Evolutionary conservation across 2,888 invertebrate species (phyloP).

Genomic region (Patella caerulea): DNA sequence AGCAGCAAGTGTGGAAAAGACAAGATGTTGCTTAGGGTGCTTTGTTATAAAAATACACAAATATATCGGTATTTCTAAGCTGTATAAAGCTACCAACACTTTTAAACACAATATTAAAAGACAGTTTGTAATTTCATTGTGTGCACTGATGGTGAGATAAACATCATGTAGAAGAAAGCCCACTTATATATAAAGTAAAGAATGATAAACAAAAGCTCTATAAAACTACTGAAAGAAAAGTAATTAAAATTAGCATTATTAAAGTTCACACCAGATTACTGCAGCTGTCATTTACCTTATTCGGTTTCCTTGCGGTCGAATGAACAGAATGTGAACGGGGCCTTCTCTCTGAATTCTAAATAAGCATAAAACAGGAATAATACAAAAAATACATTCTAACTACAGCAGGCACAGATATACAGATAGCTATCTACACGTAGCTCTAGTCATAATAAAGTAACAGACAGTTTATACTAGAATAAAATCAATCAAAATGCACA

Average conservation of each 20-base stretch:
- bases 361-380: slow-evolving; percentile 4
- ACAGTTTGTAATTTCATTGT: no score
- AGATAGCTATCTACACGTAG: neutral
- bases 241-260: neutral
- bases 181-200: neutral
- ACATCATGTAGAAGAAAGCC: neutral
- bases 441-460: neutral
- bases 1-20: no score
- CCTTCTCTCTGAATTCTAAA: slow-evolving; percentile 13
- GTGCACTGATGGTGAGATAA: no score
- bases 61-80: no score
- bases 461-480: neutral
- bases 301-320: slow-evolving; percentile 25
- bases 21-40: no score
- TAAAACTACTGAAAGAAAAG: neutral
- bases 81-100: no score
- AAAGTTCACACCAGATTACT: neutral
- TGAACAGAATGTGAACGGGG: slow-evolving; percentile 36
- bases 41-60: no score
- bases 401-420: slow-evolving; percentile 10
- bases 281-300: slow-evolving; percentile 30
- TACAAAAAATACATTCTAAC: neutral
- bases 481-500: neutral
- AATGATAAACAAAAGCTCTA: slow-evolving; percentile 13
- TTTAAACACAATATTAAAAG: no score